Base-by-base conservation (phyloP, 64 coral and sea anemone species). In the Exaiptasia diaphana region DNA sequence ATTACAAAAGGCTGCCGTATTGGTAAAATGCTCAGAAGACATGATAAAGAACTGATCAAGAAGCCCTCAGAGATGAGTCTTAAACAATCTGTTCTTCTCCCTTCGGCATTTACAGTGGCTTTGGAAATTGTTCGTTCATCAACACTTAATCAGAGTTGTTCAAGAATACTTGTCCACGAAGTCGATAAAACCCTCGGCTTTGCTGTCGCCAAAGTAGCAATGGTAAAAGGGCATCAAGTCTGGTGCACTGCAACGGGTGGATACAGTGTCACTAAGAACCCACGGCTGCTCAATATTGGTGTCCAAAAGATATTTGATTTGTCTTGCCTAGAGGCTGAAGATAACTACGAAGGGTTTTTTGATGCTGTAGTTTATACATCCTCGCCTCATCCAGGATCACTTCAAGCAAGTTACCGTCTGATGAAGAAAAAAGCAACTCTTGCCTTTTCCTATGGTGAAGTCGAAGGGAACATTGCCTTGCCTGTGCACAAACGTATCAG, bases 291-390 rank as follows among this genome's bases (percentile, higher is more conserved):
- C 13, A 41, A 41, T 12, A n/a, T 75, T 37, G 87, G 78, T 48
- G 35, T 76, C 4, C 53, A 82, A 40, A 41, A 17, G 26, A 46
- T 90, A 1, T 9, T 38, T 34, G 18, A 57, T 64, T 36, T 64
- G 23, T 53, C 43, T 50, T 82, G 15, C n/a, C 21, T 37, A 24
- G 20, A 3, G 35, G 29, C 59, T 17, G 17, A 69, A 10, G 60
- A 25, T 14, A 40, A 77, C 38, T 32, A 18, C 3, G 17, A 18
- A 10, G 60, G 54, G 3, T 20, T 34, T 20, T 61, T 91, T 69
- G 89, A 91, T 30, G 62, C 65, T 31, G 72, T 84, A 13, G n/a
- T 91, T 3, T 85, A 83, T 62, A 54, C 85, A 3, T 48, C 53
- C 31, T 48, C 50, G 2, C 89, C 89, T 27, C 12, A 11, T 26